Percentiles rank a stretch among this genome's conserved stretches.
Conservation (phyloP, 2,888 invertebrate genomes). For the Monochamus alternatus region DNA sequence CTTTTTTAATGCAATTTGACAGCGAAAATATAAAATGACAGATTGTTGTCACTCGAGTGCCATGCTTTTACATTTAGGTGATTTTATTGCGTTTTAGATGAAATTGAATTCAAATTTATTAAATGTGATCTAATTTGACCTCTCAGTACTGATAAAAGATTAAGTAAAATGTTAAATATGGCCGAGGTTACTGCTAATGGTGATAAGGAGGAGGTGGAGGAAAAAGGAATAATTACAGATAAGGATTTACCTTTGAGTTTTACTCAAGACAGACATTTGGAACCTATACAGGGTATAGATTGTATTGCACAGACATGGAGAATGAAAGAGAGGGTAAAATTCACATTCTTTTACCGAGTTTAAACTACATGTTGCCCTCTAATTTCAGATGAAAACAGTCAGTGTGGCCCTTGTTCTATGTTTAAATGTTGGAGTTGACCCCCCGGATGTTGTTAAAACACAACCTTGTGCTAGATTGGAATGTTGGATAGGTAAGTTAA, state of each 20-base stretch:
- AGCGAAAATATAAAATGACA: slow-evolving; percentile 31
- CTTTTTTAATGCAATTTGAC: background rate
- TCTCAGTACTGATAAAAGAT: slow-evolving; percentile 16
- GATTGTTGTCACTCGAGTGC: slow-evolving; percentile 40
- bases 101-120: slow-evolving; percentile 39
- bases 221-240: slow-evolving; percentile 70
- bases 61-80: slow-evolving; percentile 41
- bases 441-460: slow-evolving; percentile 97
- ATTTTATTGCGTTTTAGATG: slow-evolving; percentile 48
- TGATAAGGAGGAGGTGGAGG: slow-evolving; percentile 37
- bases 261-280: slow-evolving; percentile 82
- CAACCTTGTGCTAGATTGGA: slow-evolving; percentile 96
- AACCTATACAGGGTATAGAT: slow-evolving; percentile 79
- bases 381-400: slow-evolving; percentile 95
- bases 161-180: slow-evolving; percentile 42
- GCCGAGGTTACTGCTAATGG: slow-evolving; percentile 44
- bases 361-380: slow-evolving; percentile 6
- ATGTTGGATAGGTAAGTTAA: slow-evolving; percentile 92
- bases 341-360: background rate
- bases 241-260: slow-evolving; percentile 83
- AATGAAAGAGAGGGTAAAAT: slow-evolving; percentile 89
- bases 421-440: slow-evolving; percentile 99
- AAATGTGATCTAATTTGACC: slow-evolving; percentile 30
- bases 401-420: slow-evolving; percentile 98
- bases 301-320: slow-evolving; percentile 88